phyloP scores from a whole-genome alignment of 2,888 invertebrate genomes.

The Plebejus melissa region DNA sequence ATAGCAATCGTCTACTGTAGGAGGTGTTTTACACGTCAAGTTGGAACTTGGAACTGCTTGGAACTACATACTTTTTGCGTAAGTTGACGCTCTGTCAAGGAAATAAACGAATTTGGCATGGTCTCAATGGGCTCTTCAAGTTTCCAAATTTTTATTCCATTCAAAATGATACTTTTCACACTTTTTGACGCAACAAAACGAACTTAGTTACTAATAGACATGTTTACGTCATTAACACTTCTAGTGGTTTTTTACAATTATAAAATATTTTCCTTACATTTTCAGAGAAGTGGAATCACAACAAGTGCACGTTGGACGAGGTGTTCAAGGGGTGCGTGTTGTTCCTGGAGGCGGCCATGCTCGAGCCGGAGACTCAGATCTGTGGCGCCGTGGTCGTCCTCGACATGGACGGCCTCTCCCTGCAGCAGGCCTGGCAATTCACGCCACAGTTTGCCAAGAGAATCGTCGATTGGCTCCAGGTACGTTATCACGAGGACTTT shows the following conservation, averaged over 20 bases:
- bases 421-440: conserved; percentile 91
- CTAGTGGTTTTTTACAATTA: not conserved
- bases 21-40: not conserved
- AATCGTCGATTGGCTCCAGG: conserved; percentile 91
- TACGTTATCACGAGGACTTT: conserved; percentile 41
- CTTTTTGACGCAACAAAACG: not conserved
- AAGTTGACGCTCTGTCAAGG: not conserved
- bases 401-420: conserved; percentile 90
- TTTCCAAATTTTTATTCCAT: not conserved
- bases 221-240: not conserved
- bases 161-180: not conserved
- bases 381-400: conserved; percentile 89
- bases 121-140: not conserved
- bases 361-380: conserved; percentile 87
- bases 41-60: not conserved
- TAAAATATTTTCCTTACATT: conserved; percentile 30
- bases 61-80: not conserved
- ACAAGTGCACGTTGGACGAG: conserved; percentile 87
- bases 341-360: conserved; percentile 89
- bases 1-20: not conserved
- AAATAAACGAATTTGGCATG: not conserved
- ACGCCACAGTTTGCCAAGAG: conserved; percentile 91
- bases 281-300: conserved; percentile 90
- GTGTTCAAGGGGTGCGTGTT: conserved; percentile 90
- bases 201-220: not conserved